A percentile compares a stretch with the other conserved stretches of the same genome.
These are phyloP conservation scores for Rutilus rutilus DNA, from an alignment of 2,113 vertebrate species.

Conservation along the genomic window DNA sequence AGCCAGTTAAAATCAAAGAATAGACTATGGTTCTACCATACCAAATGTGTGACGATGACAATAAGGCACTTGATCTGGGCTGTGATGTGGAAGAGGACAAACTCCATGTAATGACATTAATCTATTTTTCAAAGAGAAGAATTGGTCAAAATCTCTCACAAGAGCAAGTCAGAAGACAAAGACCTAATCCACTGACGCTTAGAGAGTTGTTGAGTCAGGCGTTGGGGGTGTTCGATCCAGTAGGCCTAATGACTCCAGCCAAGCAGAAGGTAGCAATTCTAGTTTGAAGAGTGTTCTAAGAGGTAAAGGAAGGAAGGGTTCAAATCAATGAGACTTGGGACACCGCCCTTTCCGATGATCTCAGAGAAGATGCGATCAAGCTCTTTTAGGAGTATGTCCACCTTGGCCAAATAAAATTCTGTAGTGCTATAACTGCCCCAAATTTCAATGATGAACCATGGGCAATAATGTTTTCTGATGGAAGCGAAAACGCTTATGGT, in stretches of 20 bases:
- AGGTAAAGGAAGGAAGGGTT: neutral
- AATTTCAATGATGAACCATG: neutral
- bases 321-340: slow-evolving; percentile 35
- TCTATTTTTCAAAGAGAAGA: neutral
- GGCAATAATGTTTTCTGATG: neutral
- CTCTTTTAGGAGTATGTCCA: neutral
- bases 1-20: neutral
- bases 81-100: neutral
- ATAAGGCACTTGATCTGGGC: slow-evolving; percentile 36
- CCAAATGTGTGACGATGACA: slow-evolving; percentile 20
- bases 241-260: neutral
- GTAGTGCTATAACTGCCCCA: neutral
- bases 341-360: slow-evolving; percentile 16
- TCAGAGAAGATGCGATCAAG: neutral
- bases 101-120: neutral
- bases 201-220: slow-evolving; percentile 45
- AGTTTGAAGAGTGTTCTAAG: slow-evolving; percentile 32
- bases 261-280: slow-evolving; percentile 45
- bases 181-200: neutral
- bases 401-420: neutral
- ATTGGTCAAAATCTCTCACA: neutral
- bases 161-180: neutral
- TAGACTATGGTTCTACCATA: slow-evolving; percentile 36
- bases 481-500: neutral
- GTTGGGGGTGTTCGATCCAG: slow-evolving; percentile 25